These are phyloP conservation scores for Amphiprion ocellaris DNA, from an alignment of 2,113 vertebrate genomes.

Conservation along the genomic window DNA sequence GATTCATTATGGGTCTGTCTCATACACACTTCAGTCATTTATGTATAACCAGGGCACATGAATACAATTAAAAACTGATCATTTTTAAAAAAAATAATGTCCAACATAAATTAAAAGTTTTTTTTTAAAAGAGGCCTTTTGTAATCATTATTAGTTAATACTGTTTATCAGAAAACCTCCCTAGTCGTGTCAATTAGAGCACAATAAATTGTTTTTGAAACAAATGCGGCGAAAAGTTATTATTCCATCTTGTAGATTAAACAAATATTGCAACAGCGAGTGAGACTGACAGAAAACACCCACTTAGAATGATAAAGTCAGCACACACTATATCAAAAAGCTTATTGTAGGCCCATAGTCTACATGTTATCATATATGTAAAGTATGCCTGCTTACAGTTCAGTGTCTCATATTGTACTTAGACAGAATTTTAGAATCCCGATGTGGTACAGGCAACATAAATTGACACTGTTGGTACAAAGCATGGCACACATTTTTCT, in stretches of 20 bases:
- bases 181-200: neutral
- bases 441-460: too few species aligned
- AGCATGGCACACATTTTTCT: too few species aligned
- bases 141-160: too few species aligned
- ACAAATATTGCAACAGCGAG: slow-evolving; percentile 3
- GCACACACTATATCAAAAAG: neutral
- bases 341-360: too few species aligned
- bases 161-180: neutral
- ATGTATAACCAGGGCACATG: neutral
- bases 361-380: too few species aligned
- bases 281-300: slow-evolving; percentile 25
- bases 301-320: slow-evolving; percentile 17
- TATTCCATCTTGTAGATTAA: neutral
- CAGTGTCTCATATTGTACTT: too few species aligned
- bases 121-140: neutral
- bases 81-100: neutral
- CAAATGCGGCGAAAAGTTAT: slow-evolving; percentile 7
- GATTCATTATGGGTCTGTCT: slow-evolving; percentile 55
- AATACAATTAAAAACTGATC: slow-evolving; percentile 7
- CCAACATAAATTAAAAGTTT: neutral
- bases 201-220: neutral
- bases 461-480: too few species aligned
- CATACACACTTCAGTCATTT: slow-evolving; percentile 1
- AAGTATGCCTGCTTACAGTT: too few species aligned
- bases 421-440: too few species aligned